Evolutionary conservation across 2,888 invertebrate genomes (phyloP).

Genomic region (Orthosia gracilis): DNA sequence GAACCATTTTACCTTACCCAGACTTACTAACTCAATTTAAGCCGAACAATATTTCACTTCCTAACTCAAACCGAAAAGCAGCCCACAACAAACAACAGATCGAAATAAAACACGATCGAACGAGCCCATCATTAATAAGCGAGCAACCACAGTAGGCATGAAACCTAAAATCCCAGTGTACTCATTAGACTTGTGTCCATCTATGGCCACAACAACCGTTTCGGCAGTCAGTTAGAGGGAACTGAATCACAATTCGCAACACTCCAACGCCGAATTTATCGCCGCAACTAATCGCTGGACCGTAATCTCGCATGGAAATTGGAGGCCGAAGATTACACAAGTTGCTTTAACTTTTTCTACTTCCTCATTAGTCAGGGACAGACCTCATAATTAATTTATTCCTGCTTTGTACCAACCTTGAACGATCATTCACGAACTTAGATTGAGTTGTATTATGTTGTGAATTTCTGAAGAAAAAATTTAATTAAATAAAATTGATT

Average conservation of each 20-base stretch:
- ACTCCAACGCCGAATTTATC: conserved; percentile 71
- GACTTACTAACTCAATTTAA: neutral
- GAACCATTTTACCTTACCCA: neutral
- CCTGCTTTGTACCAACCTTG: no score
- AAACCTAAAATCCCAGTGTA: conserved; percentile 50
- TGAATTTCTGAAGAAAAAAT: no score
- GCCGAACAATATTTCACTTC: neutral
- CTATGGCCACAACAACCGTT: conserved; percentile 64
- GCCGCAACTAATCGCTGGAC: conserved; percentile 65
- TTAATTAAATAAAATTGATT: no score
- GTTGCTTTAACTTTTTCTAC: no score
- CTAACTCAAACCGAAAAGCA: neutral
- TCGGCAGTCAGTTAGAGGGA: conserved; percentile 67
- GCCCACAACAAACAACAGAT: conserved; percentile 31
- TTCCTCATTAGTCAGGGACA: no score
- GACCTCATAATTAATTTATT: neutral
- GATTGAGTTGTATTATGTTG: no score
- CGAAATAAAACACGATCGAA: conserved; percentile 52
- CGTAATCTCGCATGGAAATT: conserved; percentile 29
- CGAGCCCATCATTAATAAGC: conserved; percentile 51
- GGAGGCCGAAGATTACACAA: conserved; percentile 38
- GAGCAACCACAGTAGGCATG: conserved; percentile 50
- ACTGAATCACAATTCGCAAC: conserved; percentile 72
- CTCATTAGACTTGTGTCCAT: conserved; percentile 66
- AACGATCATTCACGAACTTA: no score